Percentiles rank a stretch among this genome's conserved stretches.
Conservation (phyloP, 1,140 invertebrate genomes). For the Lepidurus couesii region DNA sequence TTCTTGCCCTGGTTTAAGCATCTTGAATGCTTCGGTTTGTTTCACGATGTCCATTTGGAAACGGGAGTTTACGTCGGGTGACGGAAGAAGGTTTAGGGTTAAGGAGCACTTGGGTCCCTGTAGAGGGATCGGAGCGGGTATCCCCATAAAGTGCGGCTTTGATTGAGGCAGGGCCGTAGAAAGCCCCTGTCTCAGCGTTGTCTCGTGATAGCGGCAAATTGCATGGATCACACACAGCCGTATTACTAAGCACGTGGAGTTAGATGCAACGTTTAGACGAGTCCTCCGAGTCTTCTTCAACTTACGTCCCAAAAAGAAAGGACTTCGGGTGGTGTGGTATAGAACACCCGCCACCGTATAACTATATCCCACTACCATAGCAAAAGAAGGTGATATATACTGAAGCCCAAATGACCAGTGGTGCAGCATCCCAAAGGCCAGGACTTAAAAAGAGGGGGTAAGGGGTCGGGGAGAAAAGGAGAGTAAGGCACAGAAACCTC, state of each 20-base stretch:
- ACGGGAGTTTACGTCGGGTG: constrained; percentile 3
- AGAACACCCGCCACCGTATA: neutral
- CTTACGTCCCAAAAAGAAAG: neutral
- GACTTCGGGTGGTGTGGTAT: neutral
- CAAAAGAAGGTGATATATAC: constrained; percentile 8
- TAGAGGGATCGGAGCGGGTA: constrained; percentile 8
- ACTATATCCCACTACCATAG: neutral
- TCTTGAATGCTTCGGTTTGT: constrained; percentile 22
- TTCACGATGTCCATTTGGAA: neutral
- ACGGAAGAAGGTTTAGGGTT: constrained; percentile 18
- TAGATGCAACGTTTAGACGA: constrained; percentile 22
- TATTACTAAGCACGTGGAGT: constrained; percentile 19
- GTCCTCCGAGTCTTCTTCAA: constrained; percentile 14
- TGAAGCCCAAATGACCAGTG: constrained; percentile 6
- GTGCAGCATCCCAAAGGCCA: neutral
- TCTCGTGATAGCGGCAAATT: constrained; percentile 21
- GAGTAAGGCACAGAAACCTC: neutral
- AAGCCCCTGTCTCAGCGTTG: constrained; percentile 20
- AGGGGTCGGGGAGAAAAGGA: neutral
- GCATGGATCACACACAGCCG: constrained; percentile 20
- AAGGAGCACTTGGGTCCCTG: constrained; percentile 17
- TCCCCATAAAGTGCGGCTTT: constrained; percentile 18
- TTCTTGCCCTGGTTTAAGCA: neutral
- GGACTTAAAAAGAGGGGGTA: neutral
- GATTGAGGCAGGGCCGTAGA: constrained; percentile 3